A percentile compares a stretch with the other conserved stretches of the same genome.
phyloP scores from a whole-genome alignment of 2,888 invertebrate species.

The Cryptosula pallasiana region DNA sequence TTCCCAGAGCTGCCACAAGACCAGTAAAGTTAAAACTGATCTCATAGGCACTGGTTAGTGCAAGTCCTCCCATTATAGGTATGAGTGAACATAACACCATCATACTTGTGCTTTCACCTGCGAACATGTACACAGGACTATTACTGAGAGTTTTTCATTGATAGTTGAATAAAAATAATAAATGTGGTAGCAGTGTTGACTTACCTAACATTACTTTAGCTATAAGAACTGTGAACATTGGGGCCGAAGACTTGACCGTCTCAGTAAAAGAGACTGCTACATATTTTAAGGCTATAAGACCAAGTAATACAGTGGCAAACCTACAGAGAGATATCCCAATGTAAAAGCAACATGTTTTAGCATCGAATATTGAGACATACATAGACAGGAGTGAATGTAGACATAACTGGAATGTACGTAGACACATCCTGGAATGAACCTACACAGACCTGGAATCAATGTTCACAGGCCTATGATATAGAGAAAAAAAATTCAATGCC shows the following conservation, averaged over 20 bases:
- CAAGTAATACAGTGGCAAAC: conserved; percentile 69
- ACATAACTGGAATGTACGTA: too few species aligned
- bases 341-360: too few species aligned
- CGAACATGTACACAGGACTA: not conserved
- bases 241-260: conserved; percentile 74
- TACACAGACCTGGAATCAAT: too few species aligned
- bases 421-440: too few species aligned
- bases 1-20: conserved; percentile 69
- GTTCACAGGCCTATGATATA: too few species aligned
- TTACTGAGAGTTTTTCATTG: too few species aligned
- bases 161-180: too few species aligned
- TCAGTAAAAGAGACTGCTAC: conserved; percentile 76
- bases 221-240: conserved; percentile 71
- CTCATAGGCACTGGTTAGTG: conserved; percentile 71
- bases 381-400: too few species aligned
- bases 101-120: conserved; percentile 46
- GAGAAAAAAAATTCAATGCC: too few species aligned
- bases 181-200: too few species aligned
- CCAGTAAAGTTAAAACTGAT: conserved; percentile 69
- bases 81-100: conserved; percentile 67
- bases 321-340: conserved; percentile 55
- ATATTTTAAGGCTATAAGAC: conserved; percentile 69
- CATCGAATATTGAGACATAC: too few species aligned
- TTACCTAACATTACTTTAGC: conserved; percentile 57
- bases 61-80: conserved; percentile 72